A percentile compares a stretch with the other conserved stretches of the same genome.
These are phyloP conservation scores for Channa argus DNA, from an alignment of 2,113 vertebrate species.

Conservation along the genomic window DNA sequence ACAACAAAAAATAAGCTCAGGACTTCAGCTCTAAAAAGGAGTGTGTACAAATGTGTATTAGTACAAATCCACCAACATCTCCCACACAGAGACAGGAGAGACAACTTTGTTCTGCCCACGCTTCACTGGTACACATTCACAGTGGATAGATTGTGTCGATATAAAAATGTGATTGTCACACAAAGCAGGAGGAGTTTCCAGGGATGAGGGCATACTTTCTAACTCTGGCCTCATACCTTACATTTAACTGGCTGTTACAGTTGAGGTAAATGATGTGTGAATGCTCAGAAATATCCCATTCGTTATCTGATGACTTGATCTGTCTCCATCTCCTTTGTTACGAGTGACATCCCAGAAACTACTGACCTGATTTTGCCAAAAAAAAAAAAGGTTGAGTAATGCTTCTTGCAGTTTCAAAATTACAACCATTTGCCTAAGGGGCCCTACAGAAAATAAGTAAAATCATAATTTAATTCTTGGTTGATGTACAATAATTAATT, in stretches of 20 bases:
- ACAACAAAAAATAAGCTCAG: background rate
- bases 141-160: background rate
- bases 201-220: conserved; percentile 24
- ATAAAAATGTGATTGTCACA: conserved; percentile 19
- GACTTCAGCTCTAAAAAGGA: conserved; percentile 8
- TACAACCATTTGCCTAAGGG: conserved; percentile 16
- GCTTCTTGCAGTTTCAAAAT: conserved; percentile 23
- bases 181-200: conserved; percentile 16
- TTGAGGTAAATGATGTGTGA: conserved; percentile 17
- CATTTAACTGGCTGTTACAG: conserved; percentile 20
- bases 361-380: conserved; percentile 46
- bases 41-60: background rate
- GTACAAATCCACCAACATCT: conserved; percentile 13
- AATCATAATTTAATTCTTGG: background rate
- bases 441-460: conserved; percentile 1
- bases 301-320: conserved; percentile 36
- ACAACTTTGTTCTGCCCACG: conserved; percentile 29
- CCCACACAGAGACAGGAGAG: conserved; percentile 22
- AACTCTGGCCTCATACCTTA: conserved; percentile 26
- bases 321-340: conserved; percentile 9
- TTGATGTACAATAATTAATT: background rate
- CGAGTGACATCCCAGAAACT: conserved; percentile 30
- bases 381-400: conserved; percentile 27
- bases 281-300: conserved; percentile 34
- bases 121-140: conserved; percentile 26